Base-by-base conservation (phyloP, 2,888 invertebrate species). In the Baronia brevicornis region DNA sequence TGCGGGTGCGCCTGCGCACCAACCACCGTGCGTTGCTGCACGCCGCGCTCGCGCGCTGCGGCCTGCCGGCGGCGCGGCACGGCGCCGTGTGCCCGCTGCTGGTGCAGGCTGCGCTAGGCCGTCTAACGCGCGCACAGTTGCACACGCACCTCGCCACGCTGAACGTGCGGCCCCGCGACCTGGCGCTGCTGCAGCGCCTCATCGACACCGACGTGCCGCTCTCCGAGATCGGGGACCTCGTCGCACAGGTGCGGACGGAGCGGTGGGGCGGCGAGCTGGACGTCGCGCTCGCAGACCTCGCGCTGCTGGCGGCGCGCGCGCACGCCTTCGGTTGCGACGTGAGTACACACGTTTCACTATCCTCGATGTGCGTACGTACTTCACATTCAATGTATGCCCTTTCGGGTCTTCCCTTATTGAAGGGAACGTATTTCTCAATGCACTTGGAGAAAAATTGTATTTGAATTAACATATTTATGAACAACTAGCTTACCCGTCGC, bases 11-110 rank as follows among this genome's bases (percentile, higher is more conserved):
- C 4, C 86, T 95, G 33, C 88, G 91, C 32, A 65, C 96, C 38
- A 96, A 95, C 63, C 96, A 96, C 53, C 91, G 91, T 0, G 89
- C 88, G 19, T 66, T 96, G 3, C 60, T 96, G 37, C 86, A 90
- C 46, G 91, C 93, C 0, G 86, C 96, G 5, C 71, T 93, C 31
- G 90, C 93, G 41, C 94, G 92, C 53, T 94, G 93, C 3, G 90
- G 97, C 3, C 90, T 93, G 4, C 85, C 87, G 10, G 89, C 88
- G 28, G 89, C 89, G 31, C 80, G 78, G 9, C 44, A 46, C 4
- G 85, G 87, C 10, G 89, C 88, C 28, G 89, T 89, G 32, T 79
- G 8, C 44, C 47, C 68, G 2, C 72, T 80, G 2, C 53, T 84
- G 0, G 28, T 28, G 7, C 28, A 34, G 10, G 28, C 24, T 15